Evolutionary conservation across 1,140 invertebrate species (phyloP).

Genomic region (Rhynchophorus ferrugineus): DNA sequence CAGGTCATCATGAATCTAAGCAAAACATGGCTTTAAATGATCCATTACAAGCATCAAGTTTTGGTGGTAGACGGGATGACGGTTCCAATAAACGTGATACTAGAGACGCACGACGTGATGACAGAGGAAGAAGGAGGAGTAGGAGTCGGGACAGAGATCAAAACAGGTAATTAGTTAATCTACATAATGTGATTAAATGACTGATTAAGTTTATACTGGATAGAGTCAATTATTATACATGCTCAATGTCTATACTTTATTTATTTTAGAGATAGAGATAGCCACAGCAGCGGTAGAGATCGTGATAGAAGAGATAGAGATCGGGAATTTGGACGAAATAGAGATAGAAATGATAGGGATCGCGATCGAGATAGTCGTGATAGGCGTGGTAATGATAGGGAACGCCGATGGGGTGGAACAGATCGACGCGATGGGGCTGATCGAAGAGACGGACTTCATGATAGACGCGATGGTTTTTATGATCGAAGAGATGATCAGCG

Average conservation of each 20-base stretch:
- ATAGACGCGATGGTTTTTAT: constrained; percentile 36
- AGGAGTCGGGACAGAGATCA: constrained; percentile 32
- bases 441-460: constrained; percentile 31
- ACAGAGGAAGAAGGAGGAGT: constrained; percentile 30
- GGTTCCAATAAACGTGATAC: constrained; percentile 1
- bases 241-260: too few relatives aligned
- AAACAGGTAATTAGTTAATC: constrained; percentile 15
- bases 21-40: constrained; percentile 20
- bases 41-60: constrained; percentile 36
- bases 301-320: constrained; percentile 10
- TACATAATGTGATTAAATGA: too few relatives aligned
- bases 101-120: constrained; percentile 21
- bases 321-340: constrained; percentile 4
- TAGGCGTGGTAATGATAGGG: constrained; percentile 25
- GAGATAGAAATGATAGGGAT: constrained; percentile 22
- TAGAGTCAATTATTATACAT: constrained; percentile 11
- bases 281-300: constrained; percentile 27
- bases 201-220: constrained; percentile 28
- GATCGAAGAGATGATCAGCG: constrained; percentile 18
- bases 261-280: too few relatives aligned
- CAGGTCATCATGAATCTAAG: constrained; percentile 11
- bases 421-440: constrained; percentile 33
- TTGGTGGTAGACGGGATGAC: constrained; percentile 7
- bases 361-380: constrained; percentile 33
- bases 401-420: constrained; percentile 7